phyloP scores from a whole-genome alignment of 2,113 vertebrate genomes.

The Rhynchopsitta pachyrhyncha region DNA sequence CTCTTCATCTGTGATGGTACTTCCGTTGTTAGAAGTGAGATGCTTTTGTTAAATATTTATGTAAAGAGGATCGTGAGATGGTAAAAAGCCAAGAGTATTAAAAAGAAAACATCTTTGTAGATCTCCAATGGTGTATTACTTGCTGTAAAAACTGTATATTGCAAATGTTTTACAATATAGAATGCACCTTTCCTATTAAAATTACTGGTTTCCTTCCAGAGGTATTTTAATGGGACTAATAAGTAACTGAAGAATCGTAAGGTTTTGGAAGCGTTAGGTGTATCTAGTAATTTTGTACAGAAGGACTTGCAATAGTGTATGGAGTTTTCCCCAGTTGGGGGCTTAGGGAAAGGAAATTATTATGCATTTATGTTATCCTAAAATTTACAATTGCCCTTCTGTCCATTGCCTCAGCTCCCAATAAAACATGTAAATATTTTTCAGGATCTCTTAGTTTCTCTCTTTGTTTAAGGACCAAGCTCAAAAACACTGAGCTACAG shows the following conservation, averaged over 20 bases:
- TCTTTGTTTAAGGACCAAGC: not conserved
- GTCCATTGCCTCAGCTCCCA: not conserved
- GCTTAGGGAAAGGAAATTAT: not conserved
- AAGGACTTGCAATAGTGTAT: not conserved
- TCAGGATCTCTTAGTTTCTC: not conserved
- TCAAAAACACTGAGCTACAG: not conserved
- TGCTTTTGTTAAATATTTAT: slow-evolving; percentile 38
- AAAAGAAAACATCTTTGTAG: not conserved
- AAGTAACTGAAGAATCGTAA: not conserved
- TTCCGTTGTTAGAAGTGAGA: not conserved
- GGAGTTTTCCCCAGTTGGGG: not conserved
- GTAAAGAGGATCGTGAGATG: not conserved
- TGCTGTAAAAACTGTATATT: slow-evolving; percentile 63
- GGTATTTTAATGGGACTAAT: slow-evolving; percentile 9
- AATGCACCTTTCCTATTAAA: slow-evolving; percentile 63
- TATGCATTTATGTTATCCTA: not conserved
- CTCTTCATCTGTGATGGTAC: not conserved
- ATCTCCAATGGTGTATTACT: not conserved
- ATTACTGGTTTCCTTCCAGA: not conserved
- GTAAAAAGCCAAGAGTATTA: not conserved
- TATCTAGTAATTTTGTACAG: not conserved
- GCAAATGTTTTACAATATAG: slow-evolving; percentile 57
- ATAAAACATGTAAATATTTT: slow-evolving; percentile 15
- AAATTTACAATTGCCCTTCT: not conserved
- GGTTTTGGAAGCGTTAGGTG: not conserved